Conservation (phyloP, 2,113 vertebrate species). For the Perccottus glenii region DNA sequence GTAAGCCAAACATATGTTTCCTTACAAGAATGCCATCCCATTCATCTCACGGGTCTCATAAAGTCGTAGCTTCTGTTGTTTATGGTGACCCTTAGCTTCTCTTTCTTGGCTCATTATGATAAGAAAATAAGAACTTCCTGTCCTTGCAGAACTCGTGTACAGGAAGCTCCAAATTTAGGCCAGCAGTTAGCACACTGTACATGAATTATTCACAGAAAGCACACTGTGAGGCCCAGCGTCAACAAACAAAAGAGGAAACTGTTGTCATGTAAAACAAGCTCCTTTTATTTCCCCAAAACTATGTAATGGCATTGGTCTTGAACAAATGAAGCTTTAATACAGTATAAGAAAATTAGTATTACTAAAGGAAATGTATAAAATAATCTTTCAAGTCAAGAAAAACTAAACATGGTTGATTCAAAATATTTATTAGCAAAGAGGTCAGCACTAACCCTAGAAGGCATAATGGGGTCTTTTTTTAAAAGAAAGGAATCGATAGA, state of each 20-base stretch:
- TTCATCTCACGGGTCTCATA: conserved; percentile 64
- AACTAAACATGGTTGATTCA: no score
- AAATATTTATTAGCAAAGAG: no score
- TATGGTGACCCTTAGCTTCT: conserved; percentile 67
- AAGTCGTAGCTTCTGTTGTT: conserved; percentile 62
- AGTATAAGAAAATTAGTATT: no score
- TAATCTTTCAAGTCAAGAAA: no score
- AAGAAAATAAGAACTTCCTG: conserved; percentile 60
- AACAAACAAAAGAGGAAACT: conserved; percentile 28
- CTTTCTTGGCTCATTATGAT: conserved; percentile 55
- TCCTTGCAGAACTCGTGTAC: conserved; percentile 38
- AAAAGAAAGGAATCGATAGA: no score
- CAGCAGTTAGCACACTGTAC: conserved; percentile 33
- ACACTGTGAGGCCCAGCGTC: conserved; percentile 31
- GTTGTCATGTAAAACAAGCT: not conserved
- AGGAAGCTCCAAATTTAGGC: conserved; percentile 40
- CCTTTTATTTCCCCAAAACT: not conserved
- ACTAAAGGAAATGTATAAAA: no score
- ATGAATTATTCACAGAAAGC: conserved; percentile 59
- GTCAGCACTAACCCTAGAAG: no score
- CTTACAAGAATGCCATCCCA: conserved; percentile 65
- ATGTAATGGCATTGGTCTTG: not conserved
- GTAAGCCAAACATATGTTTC: conserved; percentile 60
- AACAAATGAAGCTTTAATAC: no score
- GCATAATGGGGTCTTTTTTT: no score